Percentiles rank a stretch among this genome's conserved stretches.
Conservation (phyloP, 2,113 vertebrate genomes). For the Muntiacus reevesi region DNA sequence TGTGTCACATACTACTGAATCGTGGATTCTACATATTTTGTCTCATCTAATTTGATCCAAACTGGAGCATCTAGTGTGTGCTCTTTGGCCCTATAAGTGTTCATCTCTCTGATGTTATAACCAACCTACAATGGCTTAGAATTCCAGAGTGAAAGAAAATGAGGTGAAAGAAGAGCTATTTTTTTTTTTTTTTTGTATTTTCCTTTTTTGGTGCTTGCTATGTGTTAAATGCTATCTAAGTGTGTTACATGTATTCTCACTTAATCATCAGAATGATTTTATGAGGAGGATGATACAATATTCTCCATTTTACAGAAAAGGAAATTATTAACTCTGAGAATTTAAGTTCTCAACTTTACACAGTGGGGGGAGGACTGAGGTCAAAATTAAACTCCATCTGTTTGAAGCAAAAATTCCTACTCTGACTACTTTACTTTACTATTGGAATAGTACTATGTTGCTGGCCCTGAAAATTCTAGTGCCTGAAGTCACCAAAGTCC, state of each 20-base stretch:
- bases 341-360: background rate
- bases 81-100: background rate
- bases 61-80: background rate
- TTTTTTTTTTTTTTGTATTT: background rate
- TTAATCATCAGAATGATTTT: background rate
- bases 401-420: background rate
- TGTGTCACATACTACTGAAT: background rate
- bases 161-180: background rate
- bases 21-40: background rate
- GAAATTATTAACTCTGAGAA: background rate
- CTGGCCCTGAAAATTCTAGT: background rate
- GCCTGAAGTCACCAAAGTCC: background rate
- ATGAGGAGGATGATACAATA: background rate
- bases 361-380: background rate
- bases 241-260: background rate
- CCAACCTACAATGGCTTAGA: background rate
- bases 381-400: background rate
- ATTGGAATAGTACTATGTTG: background rate
- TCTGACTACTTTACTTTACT: background rate
- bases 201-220: background rate
- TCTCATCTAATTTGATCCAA: background rate
- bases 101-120: background rate
- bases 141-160: background rate
- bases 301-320: background rate
- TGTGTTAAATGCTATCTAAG: background rate